Evolutionary conservation across 2,113 vertebrate genomes (phyloP).

Genomic region (Syrrhaptes paradoxus): DNA sequence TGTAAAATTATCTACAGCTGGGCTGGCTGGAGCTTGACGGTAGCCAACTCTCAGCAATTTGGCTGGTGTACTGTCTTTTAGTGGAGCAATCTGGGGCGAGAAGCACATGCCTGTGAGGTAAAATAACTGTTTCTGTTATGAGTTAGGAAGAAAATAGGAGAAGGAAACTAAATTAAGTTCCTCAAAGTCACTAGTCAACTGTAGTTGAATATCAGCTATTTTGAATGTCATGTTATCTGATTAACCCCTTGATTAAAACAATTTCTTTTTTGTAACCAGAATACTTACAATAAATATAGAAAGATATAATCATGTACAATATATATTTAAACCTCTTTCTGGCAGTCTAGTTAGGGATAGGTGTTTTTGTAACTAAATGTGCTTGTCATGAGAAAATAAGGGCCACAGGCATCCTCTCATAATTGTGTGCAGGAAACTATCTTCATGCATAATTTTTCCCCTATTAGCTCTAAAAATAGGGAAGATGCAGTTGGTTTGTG

Average conservation of each 20-base stretch:
- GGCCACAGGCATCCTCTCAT: background rate
- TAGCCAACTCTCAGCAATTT: background rate
- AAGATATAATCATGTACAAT: background rate
- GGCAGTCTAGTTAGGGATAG: background rate
- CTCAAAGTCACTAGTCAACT: background rate
- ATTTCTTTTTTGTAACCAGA: background rate
- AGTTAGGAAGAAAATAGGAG: background rate
- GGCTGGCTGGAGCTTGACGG: background rate
- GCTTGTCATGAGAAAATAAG: background rate
- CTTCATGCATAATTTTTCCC: background rate
- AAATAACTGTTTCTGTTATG: background rate
- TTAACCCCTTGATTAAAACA: slow-evolving; percentile 8
- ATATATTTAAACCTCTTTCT: no score
- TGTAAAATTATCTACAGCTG: background rate
- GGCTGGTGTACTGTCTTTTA: background rate
- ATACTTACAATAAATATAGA: background rate
- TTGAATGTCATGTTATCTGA: background rate
- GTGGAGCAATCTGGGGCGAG: background rate
- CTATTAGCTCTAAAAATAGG: background rate
- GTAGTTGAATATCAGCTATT: background rate
- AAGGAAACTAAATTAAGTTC: background rate
- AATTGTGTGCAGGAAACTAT: background rate
- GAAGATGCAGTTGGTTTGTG: background rate
- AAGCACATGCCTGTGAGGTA: background rate
- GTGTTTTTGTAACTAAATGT: background rate